phyloP scores from a whole-genome alignment of 2,888 invertebrate species.

The Elegia similella region DNA sequence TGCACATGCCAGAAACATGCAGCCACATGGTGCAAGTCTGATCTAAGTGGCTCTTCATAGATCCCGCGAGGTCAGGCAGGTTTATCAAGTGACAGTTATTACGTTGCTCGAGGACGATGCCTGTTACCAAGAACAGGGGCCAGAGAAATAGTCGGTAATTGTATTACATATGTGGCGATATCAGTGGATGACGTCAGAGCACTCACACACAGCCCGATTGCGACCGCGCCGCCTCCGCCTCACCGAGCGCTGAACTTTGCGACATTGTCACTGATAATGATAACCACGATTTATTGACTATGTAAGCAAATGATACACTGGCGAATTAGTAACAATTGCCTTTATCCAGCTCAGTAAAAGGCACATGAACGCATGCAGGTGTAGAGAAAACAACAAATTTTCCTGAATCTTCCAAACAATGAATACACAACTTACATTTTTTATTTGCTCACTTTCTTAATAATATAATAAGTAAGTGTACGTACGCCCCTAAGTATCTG shows the following conservation, averaged over 20 bases:
- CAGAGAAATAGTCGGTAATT: slow-evolving; percentile 44
- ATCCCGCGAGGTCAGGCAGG: slow-evolving; percentile 27
- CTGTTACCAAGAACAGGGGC: slow-evolving; percentile 37
- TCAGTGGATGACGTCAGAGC: slow-evolving; percentile 66
- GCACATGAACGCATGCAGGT: background rate
- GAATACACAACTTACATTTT: too few species aligned
- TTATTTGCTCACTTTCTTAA: too few species aligned
- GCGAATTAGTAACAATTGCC: background rate
- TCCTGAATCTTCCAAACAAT: too few species aligned
- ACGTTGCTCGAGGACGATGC: slow-evolving; percentile 22
- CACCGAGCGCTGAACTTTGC: slow-evolving; percentile 60
- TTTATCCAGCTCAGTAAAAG: too few species aligned
- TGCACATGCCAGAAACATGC: slow-evolving; percentile 18
- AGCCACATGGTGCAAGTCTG: slow-evolving; percentile 21
- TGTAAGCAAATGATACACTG: slow-evolving; percentile 34
- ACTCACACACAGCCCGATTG: slow-evolving; percentile 34
- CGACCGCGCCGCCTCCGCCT: slow-evolving; percentile 34
- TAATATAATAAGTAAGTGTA: too few species aligned
- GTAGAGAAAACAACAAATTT: background rate
- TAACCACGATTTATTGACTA: slow-evolving; percentile 56
- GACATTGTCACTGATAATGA: slow-evolving; percentile 71
- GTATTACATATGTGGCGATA: slow-evolving; percentile 38
- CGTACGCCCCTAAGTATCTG: too few species aligned
- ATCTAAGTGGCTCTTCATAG: slow-evolving; percentile 22
- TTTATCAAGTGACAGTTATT: slow-evolving; percentile 25